Base-by-base conservation (phyloP, 2,888 invertebrate species). In the Xiphydria camelus region DNA sequence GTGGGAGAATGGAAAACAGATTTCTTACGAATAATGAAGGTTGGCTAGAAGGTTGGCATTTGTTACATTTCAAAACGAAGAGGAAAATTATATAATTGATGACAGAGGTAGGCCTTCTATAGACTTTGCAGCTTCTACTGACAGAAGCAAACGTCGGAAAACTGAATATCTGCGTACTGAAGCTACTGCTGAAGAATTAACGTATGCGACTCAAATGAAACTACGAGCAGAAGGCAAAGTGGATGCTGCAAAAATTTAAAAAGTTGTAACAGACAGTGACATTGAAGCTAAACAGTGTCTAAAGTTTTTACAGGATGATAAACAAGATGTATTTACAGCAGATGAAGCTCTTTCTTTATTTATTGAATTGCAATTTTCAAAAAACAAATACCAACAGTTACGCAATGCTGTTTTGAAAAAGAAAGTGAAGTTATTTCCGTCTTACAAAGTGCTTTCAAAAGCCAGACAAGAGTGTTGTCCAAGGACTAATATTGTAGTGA, bases 121-220 rank as follows among this genome's bases (percentile, higher is more conserved):
- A 9, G 23, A 17, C 36, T 55, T 51, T 32, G 40, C 37, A 32
- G 53, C 38, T 22, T 51, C 23, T 2, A 59, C 54, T 47, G 55
- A 56, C n/a, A 31, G 51, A 9, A 35, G 47, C 41, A 56, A 54
- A 47, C 49, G 47, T 22, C 41, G 47, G 23, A 45, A 37, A 42
- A 49, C 47, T 35, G 12, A 51, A 25, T 31, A 43, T 25, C 7
- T 55, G 19, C 41, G 53, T 19, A 34, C 31, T 23, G 14, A 40
- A 26, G 22, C 25, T 17, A 45, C 10, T 26, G 19, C 19, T n/a
- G 37, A 54, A 7, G 33, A 38, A 41, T 32, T 48, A 37, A 31
- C 44, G 3, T 56, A 53, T 15, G 56, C 54, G 10, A 35, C 49
- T 7, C 53, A 58, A 46, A 58, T 57, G 51, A 44, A 41, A 41